Base-by-base conservation (phyloP, 2,888 invertebrate species). In the Brassicogethes aeneus region DNA sequence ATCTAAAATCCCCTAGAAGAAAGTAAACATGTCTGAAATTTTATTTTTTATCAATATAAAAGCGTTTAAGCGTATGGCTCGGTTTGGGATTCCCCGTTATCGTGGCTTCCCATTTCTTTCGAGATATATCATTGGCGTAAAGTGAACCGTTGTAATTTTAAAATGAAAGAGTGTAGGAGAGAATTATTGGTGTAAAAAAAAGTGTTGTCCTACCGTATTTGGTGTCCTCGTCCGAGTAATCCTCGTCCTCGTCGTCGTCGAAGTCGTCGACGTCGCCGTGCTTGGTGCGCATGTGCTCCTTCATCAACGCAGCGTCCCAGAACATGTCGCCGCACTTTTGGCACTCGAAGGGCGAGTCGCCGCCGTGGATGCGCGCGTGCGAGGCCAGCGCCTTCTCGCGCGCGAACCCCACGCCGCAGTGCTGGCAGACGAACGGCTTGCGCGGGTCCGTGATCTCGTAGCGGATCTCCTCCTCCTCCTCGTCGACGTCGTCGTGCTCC, bases 311-410 rank as follows among this genome's bases (percentile, higher is more conserved):
- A 2, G 73, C 63, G 53, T 80, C 79, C 85, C 85, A 87, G 62
- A 87, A 88, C 77, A 87, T 78, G 64, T 88, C 88, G 44, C 82
- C 83, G 60, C 88, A 89, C 46, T 79, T 77, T 31, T 77, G 76
- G 61, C 89, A 89, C 57, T 88, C 87, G 52, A 82, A 76, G 0
- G 87, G 85, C 12, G 85, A 84, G 56, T 88, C 86, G 12, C 82
- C 84, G 10, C 83, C 85, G 65, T 88, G 88, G 23, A 85, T 74
- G 68, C 85, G 66, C 0, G 82, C 71, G 60, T 89, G 88, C 0
- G 87, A 85, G 39, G 82, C 79, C 15, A 88, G 66, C 0, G 88
- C 88, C 58, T 88, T 89, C 59, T 88, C 86, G 37, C 88, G 71
- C 0, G 87, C 87, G 67, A 88, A 62, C 31, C 82, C 82, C 40